Conservation (phyloP, 2,797 vertebrate species). For the Galagoides demidoff region DNA sequence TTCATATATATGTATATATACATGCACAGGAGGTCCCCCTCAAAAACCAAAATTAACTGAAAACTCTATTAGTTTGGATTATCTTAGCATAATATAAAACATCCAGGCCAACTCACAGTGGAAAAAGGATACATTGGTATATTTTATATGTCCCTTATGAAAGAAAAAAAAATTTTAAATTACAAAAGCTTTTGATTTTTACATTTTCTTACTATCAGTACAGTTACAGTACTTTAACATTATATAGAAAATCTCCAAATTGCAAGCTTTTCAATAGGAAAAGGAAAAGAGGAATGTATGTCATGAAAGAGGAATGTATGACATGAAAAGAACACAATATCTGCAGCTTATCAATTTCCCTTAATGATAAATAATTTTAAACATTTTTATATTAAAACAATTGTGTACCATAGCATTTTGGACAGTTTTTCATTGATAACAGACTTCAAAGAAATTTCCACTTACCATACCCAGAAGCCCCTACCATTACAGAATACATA, state of each 20-base stretch:
- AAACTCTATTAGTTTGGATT: conserved; percentile 32
- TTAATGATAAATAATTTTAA: conserved; percentile 9
- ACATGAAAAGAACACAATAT: background rate
- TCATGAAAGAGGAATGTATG: background rate
- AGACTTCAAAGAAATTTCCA: background rate
- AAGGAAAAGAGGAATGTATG: background rate
- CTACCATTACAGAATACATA: background rate
- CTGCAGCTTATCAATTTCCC: background rate
- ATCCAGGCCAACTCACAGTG: background rate
- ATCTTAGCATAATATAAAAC: conserved; percentile 32
- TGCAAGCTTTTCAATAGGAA: conserved; percentile 15
- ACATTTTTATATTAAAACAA: conserved; percentile 37
- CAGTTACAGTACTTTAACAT: background rate
- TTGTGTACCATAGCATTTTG: background rate
- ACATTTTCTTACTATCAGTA: conserved; percentile 24
- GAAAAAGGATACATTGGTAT: background rate
- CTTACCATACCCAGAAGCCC: background rate
- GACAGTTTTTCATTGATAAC: background rate
- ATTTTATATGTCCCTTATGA: background rate
- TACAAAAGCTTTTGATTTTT: background rate
- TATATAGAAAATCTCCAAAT: background rate
- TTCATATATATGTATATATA: background rate
- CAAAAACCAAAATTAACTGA: background rate
- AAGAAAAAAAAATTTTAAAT: background rate
- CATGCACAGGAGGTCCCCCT: background rate